These are phyloP conservation scores for Microdon myrmicae DNA, from an alignment of 2,888 invertebrate genomes.

Conservation along the genomic window DNA sequence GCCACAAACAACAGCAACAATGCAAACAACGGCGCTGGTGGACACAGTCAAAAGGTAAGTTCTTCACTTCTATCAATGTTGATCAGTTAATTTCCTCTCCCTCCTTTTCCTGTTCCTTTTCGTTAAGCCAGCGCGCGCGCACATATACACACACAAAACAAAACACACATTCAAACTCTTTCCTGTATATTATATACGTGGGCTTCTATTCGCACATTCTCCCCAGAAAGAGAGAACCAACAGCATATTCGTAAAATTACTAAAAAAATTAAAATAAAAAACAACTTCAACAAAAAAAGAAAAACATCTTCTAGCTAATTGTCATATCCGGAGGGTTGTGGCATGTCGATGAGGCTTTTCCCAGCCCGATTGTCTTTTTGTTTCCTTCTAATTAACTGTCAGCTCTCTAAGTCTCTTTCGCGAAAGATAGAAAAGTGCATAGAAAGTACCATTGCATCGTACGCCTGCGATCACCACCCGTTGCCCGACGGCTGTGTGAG, in stretches of 20 bases:
- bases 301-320: no score
- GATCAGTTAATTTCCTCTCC: slow-evolving; percentile 8
- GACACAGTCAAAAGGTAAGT: slow-evolving; percentile 66
- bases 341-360: slow-evolving; percentile 31
- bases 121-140: slow-evolving; percentile 1
- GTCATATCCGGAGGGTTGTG: slow-evolving; percentile 53
- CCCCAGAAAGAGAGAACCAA: slow-evolving; percentile 35
- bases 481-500: slow-evolving; percentile 30
- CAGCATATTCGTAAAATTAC: slow-evolving; percentile 18
- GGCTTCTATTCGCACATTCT: no score
- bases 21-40: slow-evolving; percentile 54
- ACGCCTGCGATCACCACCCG: slow-evolving; percentile 16
- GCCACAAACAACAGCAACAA: slow-evolving; percentile 54
- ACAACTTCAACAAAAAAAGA: slow-evolving; percentile 14
- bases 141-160: slow-evolving; percentile 54
- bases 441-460: slow-evolving; percentile 28
- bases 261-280: slow-evolving; percentile 10
- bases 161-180: slow-evolving; percentile 44
- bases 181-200: no score
- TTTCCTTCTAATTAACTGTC: slow-evolving; percentile 47
- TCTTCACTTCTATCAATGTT: slow-evolving; percentile 14
- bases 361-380: slow-evolving; percentile 32
- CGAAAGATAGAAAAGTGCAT: slow-evolving; percentile 50
- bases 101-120: slow-evolving; percentile 32
- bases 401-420: slow-evolving; percentile 27